A percentile compares a stretch with the other conserved stretches of the same genome.
Conservation (phyloP, 2,888 invertebrate species). For the Xestia xanthographa region DNA sequence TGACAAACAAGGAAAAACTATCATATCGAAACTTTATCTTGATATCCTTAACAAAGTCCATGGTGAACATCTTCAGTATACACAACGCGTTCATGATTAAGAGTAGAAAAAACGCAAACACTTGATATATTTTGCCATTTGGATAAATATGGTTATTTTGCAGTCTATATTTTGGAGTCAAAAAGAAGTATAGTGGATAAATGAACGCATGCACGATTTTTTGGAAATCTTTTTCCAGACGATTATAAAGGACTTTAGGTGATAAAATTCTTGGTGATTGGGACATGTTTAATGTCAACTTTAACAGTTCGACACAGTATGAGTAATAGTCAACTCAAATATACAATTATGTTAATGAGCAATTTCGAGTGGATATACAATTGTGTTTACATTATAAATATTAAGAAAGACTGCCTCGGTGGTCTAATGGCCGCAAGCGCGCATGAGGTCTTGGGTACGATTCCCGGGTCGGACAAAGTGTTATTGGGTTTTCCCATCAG, state of each 20-base stretch:
- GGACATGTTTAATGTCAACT: background rate
- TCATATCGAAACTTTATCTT: background rate
- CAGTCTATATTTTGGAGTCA: background rate
- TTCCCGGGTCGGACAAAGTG: no score
- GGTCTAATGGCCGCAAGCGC: background rate
- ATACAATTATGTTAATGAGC: background rate
- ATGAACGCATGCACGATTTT: background rate
- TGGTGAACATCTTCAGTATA: background rate
- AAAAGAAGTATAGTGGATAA: background rate
- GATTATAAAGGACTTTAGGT: background rate
- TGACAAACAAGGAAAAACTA: background rate
- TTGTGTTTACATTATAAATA: background rate
- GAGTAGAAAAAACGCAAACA: background rate
- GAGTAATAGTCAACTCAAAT: background rate
- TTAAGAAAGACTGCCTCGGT: background rate
- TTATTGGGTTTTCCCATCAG: no score
- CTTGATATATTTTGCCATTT: background rate
- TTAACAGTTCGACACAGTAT: background rate
- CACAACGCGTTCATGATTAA: background rate
- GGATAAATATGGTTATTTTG: conserved; percentile 3
- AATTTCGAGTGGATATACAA: background rate
- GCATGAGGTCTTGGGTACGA: background rate
- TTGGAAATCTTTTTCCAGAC: background rate
- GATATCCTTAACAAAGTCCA: background rate
- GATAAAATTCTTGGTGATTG: background rate